Evolutionary conservation across 2,888 invertebrate genomes (phyloP).

Genomic region (Neoaliturus tenellus): DNA sequence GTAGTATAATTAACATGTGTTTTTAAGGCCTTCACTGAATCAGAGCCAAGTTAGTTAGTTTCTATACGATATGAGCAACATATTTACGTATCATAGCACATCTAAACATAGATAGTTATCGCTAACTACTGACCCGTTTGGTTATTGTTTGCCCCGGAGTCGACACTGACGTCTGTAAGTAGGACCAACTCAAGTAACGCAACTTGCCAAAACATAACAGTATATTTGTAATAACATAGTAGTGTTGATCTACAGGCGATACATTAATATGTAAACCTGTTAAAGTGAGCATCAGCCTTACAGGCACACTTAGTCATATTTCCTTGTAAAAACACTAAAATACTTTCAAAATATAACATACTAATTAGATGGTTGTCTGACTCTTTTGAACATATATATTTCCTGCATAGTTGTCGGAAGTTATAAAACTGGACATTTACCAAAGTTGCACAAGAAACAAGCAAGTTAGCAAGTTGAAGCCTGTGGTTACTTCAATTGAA

Average conservation of each 20-base stretch:
- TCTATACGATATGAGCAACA: conserved; percentile 51
- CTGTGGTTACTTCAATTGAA: neutral
- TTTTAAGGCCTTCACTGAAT: conserved; percentile 54
- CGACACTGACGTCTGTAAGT: neutral
- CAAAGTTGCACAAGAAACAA: neutral
- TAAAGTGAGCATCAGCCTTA: conserved; percentile 37
- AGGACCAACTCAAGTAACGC: conserved; percentile 32
- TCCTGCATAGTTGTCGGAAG: neutral
- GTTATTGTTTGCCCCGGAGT: conserved; percentile 32
- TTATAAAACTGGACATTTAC: neutral
- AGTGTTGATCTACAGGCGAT: conserved; percentile 33
- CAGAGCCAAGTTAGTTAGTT: conserved; percentile 35
- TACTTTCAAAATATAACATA: conserved; percentile 17
- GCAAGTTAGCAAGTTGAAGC: no score
- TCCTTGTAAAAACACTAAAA: conserved; percentile 40
- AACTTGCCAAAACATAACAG: conserved; percentile 54
- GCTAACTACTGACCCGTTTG: conserved; percentile 42
- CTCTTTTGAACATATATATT: neutral
- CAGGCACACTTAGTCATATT: conserved; percentile 47
- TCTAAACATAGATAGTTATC: conserved; percentile 36
- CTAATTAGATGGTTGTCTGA: neutral
- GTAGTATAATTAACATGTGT: conserved; percentile 53
- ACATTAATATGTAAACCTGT: conserved; percentile 42
- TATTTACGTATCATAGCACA: conserved; percentile 40
- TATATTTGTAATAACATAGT: conserved; percentile 57